Base-by-base conservation (phyloP, 2,888 invertebrate genomes). In the Watsonalla cultraria region DNA sequence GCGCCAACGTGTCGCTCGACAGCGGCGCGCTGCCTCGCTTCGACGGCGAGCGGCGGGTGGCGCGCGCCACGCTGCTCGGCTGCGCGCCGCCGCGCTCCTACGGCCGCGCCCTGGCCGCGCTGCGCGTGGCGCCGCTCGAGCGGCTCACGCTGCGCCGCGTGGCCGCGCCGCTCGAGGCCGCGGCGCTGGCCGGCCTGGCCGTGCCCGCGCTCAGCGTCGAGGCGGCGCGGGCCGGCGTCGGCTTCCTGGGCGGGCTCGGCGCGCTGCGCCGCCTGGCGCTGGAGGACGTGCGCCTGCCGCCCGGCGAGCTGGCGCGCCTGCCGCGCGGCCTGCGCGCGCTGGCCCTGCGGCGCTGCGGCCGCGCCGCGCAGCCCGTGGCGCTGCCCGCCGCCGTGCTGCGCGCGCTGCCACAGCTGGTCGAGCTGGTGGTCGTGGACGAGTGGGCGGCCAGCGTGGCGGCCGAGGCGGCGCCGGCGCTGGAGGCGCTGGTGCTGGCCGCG, bases 201-300 rank as follows among this genome's bases (percentile, higher is more conserved):
- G 48, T 49, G 15, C 14, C 42, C 42, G 42, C 13, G 37, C 46
- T 46, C 46, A 5, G 9, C 7, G 46, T 46, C 9, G 48, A 14
- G 48, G 37, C 2, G 33, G 47, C 35, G 35, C 35, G 6, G 7
- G 13, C 35, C 48, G 37, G 13, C 35, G 24, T 1, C 35, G 48
- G 48, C 37, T 49, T 49, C 37, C 37, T 49, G 37, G 48, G 5
- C 6, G 48, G 35, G 2, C 48, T 48, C n/a, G 13, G 7, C 7
- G 48, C 8, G 34, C 48, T 49, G 48, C 48, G 48, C 37, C 9
- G 9, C 14, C 15, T 49, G 48, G 37, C 37, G 4, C 48, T 49
- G 0, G 48, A 49, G 13, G n/a, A 5, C 8, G 34, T 49, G 48
- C 48, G 42, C 48, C 49, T 46, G 33, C 50, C 53, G 52, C 45